Evolutionary conservation across 2,113 vertebrate genomes (phyloP), one percentile per base, ranked within the genome.

Genomic region (Oreochromis niloticus): DNA sequence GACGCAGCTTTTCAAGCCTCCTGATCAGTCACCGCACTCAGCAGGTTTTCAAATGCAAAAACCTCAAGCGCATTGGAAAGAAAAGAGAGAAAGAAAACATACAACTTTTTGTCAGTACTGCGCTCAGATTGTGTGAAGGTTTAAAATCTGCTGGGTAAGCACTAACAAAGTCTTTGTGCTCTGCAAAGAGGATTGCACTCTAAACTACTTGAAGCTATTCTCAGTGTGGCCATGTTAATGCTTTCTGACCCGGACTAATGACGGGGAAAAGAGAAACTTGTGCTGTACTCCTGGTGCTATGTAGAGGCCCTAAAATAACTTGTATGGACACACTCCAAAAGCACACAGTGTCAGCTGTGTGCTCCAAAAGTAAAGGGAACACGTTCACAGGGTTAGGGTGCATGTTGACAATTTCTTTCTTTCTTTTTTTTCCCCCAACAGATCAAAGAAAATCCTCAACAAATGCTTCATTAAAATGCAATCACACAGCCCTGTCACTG

Each of bases 151-250:
- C 89, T 84, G 12, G 90, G 84, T 93, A 87, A 92, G 91, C 93
- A 91, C 61, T 11, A 50, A 79, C 86, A 92, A 91, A 85, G 84
- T 91, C 93, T 84, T 68, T 87, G 82, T 83, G 80, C 87, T 86
- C 78, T 61, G 83, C 86, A 93, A 94, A 95, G 92, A 93, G 91
- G 92, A 95, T 94, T 91, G 92, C 55, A 82, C 83, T 59, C 80
- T 94, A 90, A 95, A 93, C 87, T 88, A 93, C 86, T 88, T 92
- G 92, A 86, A 92, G 93, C 93, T 92, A 92, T 95, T 94, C 91
- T 94, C 89, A 94, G 93, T 87, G 81, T 84, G 73, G 85, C 59
- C 88, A 90, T 81, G 86, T 75, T 93, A 94, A 93, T 92, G 91
- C 91, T 89, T 91, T 93, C 90, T 94, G 91, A 93, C 90, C 82